Percentiles rank a stretch among this genome's conserved stretches.
These are phyloP conservation scores for Tetramorium parvispinum DNA, from an alignment of 1,140 invertebrate genomes.

Conservation along the genomic window DNA sequence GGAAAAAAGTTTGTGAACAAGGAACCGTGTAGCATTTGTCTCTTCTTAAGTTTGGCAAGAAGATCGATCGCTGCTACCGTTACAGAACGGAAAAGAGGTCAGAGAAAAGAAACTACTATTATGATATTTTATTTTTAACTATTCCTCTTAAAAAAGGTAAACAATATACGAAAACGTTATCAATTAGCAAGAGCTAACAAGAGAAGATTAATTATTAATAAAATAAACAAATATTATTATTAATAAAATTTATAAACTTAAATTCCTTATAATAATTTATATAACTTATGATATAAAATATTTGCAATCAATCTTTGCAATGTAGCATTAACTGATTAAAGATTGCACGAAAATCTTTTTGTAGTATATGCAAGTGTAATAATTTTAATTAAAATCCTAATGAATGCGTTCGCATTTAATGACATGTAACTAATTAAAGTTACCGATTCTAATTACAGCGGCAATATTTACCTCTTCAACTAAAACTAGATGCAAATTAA, in stretches of 20 bases:
- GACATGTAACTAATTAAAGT: neutral
- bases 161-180: neutral
- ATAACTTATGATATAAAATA: too few relatives aligned
- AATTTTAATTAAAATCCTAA: slow-evolving; percentile 1
- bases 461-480: neutral
- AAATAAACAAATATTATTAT: too few relatives aligned
- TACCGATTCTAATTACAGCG: neutral
- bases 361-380: neutral
- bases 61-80: slow-evolving; percentile 66
- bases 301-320: neutral
- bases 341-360: neutral
- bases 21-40: slow-evolving; percentile 65
- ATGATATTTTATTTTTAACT: neutral
- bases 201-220: neutral
- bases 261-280: too few relatives aligned
- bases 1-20: slow-evolving; percentile 69
- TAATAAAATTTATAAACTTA: too few relatives aligned
- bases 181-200: neutral
- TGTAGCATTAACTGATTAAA: neutral
- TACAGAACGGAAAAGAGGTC: slow-evolving; percentile 18
- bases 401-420: neutral
- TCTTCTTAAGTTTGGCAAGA: slow-evolving; percentile 65
- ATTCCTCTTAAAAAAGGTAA: neutral
- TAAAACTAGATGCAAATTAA: slow-evolving; percentile 15
- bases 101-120: slow-evolving; percentile 4